Base-by-base conservation (phyloP, 23 tunicate species). In the Styela clava region DNA sequence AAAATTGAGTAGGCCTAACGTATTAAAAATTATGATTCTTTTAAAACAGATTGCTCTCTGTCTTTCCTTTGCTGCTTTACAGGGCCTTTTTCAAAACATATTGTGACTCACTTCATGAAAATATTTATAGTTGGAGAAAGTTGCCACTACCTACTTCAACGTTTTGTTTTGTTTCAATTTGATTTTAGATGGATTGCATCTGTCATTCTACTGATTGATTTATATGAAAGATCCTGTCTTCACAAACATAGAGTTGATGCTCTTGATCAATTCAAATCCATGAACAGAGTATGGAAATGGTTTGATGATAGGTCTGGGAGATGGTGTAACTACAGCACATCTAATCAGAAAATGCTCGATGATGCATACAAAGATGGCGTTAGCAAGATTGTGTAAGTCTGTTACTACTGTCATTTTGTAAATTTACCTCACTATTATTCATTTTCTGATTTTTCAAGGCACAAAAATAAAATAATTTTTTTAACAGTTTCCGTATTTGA, bases 241-340 rank as follows among this genome's bases (percentile, higher is more conserved):
- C n/a, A 86, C 44, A 74, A 91, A 74, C 63, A 61, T 2, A 82
- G 99, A 24, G 86, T 82, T 7, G 31, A 68, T 22, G 78, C 52
- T 30, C 32, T 95, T 29, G 24, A 31, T 2, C 35, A 62, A 16
- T 85, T 74, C 73, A 23, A 69, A 22, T 83, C 63, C 33, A 68
- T 72, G 67, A 83, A 68, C 28, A 74, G 88, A 21, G 88, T 84
- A 63, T 95, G 99, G 99, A 95, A 90, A 61, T 95, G 96, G 96
- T 95, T 89, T 82, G 99, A 95, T 81, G 99, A 95, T 64, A 83
- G 99, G 12, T 79, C 91, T 36, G 96, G 89, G 26, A 56, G 87
- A 31, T 95, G 99, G 99, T 83, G 91, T 73, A 81, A 78, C 32
- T 95, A 95, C 89, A 83, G 88, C 65, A 84, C 84, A 1, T 69